A percentile compares a stretch with the other conserved stretches of the same genome.
phyloP scores from a whole-genome alignment of 92 coral and sea anemone genomes.

The Palythoa heliodiscus region DNA sequence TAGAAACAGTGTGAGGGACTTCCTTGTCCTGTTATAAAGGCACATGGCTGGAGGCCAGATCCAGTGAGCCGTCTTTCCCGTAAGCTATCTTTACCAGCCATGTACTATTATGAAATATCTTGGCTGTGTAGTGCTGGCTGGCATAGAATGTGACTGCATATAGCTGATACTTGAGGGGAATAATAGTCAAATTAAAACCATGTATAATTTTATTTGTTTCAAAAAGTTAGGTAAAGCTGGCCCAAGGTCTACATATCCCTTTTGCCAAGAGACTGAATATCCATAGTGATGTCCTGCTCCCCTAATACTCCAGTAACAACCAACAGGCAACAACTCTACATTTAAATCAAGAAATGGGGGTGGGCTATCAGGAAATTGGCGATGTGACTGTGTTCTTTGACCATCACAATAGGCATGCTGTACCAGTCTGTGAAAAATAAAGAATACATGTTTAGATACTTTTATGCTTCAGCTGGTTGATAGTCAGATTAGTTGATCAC shows the following conservation, averaged over 20 bases:
- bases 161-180: slow-evolving; percentile 22
- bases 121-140: slow-evolving; percentile 18
- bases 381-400: slow-evolving; percentile 31
- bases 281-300: slow-evolving; percentile 30
- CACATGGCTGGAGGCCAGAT: slow-evolving; percentile 7
- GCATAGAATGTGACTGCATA: slow-evolving; percentile 29
- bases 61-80: slow-evolving; percentile 23
- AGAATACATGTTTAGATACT: slow-evolving; percentile 13
- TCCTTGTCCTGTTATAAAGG: slow-evolving; percentile 1
- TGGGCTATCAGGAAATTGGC: slow-evolving; percentile 35
- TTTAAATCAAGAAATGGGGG: slow-evolving; percentile 14
- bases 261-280: slow-evolving; percentile 22
- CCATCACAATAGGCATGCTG: slow-evolving; percentile 36
- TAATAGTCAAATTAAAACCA: slow-evolving; percentile 17
- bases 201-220: background rate
- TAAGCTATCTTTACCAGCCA: slow-evolving; percentile 15
- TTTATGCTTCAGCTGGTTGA: background rate
- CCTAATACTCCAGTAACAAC: slow-evolving; percentile 19
- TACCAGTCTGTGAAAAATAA: slow-evolving; percentile 10
- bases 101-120: slow-evolving; percentile 12
- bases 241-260: slow-evolving; percentile 10
- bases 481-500: background rate
- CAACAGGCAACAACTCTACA: slow-evolving; percentile 26
- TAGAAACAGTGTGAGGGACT: slow-evolving; percentile 18
- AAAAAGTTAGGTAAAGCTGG: slow-evolving; percentile 27